Evolutionary conservation across 1,140 invertebrate genomes (phyloP).

Genomic region (Drosophila nannoptera): DNA sequence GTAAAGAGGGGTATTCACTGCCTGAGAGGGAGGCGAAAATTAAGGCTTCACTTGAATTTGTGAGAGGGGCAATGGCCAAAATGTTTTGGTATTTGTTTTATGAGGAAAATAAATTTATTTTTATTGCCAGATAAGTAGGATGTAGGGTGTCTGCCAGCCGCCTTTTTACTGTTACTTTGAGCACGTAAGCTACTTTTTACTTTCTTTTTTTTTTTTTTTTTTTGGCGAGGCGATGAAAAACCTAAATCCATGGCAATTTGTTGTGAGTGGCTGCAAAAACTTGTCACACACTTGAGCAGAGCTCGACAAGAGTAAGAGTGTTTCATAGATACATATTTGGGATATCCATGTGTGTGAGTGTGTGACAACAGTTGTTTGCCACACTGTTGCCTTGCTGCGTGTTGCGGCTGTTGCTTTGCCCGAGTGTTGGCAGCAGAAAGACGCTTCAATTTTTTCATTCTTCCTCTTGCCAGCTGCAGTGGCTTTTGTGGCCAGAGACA

Average conservation of each 20-base stretch:
- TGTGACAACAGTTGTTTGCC: conserved; percentile 67
- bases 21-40: too few species aligned
- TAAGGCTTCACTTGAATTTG: too few species aligned
- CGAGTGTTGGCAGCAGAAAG: conserved; percentile 16
- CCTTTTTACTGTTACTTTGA: too few species aligned
- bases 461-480: conserved; percentile 22
- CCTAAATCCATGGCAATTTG: conserved; percentile 70
- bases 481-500: conserved; percentile 40
- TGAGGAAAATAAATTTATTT: too few species aligned
- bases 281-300: conserved; percentile 71
- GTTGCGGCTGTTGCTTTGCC: conserved; percentile 19
- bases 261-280: conserved; percentile 53
- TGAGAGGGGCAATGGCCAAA: too few species aligned
- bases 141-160: neutral
- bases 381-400: conserved; percentile 56
- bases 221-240: conserved; percentile 51
- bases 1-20: too few species aligned
- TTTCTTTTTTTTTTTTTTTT: neutral
- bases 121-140: too few species aligned
- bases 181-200: conserved; percentile 40
- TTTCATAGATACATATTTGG: conserved; percentile 2
- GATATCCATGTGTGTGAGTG: conserved; percentile 23
- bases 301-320: conserved; percentile 32
- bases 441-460: conserved; percentile 15
- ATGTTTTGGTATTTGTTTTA: too few species aligned